Evolutionary conservation across 2,797 vertebrate genomes (phyloP), one percentile per base, ranked within the genome.

Genomic region (Calcarius lapponicus): DNA sequence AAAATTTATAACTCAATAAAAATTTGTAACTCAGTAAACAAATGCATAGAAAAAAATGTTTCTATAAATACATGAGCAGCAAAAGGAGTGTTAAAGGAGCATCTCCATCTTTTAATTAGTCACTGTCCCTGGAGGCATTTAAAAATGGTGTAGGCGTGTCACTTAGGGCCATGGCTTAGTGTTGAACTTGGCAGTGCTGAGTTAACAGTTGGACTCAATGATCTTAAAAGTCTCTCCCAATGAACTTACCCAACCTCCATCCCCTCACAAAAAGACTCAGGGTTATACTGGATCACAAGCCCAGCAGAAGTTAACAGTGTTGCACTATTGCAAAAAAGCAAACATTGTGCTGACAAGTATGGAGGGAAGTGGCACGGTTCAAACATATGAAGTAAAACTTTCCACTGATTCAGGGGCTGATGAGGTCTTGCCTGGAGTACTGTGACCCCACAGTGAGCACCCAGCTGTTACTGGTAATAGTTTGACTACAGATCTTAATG

Each of bases 301-400:
- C 26, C 48, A 61, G 28, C 67, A 67, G 17, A 81, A 78, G 72
- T 21, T 65, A 56, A 78, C 1, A 4, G 61, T 43, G 72, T 72
- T 42, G 91, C 36, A 51, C 73, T 81, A 75, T 72, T 93, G 80
- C 95, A 95, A 91, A 80, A 82, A 79, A 34, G 31, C 62, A 95
- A 95, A 95, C 45, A 62, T 7, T 58, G 54, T 69, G 56, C 73
- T 79, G 85, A 92, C 69, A 78, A 66, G 42, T 51, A 40, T 9
- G 25, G 81, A 78, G 57, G 36, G 58, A 88, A 93, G 8, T 54
- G 66, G 42, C n/a, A 47, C 1, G 1, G 2, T 17, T 51, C 71
- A 73, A 74, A 90, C 38, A 48, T 0, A 22, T 29, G 50, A 91
- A 91, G 57, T 38, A 76, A 82, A 60, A 32, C 26, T 42, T 21